Evolutionary conservation across 2,888 invertebrate genomes (phyloP).

Genomic region (Argynnis bischoffii): DNA sequence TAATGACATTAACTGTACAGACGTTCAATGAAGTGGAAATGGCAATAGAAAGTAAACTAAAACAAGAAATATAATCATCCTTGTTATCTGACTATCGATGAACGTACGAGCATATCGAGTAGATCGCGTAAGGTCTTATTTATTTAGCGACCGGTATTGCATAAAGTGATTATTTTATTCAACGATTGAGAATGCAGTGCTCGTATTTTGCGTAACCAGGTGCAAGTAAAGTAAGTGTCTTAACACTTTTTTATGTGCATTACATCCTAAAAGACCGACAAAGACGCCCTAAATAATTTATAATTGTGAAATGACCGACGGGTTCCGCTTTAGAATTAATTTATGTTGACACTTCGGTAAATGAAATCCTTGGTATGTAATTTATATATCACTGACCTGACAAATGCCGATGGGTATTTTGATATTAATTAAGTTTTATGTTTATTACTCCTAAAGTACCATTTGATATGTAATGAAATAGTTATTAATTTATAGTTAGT

Average conservation of each 20-base stretch:
- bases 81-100: slow-evolving; percentile 44
- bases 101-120: slow-evolving; percentile 48
- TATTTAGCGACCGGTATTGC: slow-evolving; percentile 40
- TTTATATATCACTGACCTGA: slow-evolving; percentile 25
- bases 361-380: slow-evolving; percentile 28
- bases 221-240: slow-evolving; percentile 55
- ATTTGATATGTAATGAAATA: neutral
- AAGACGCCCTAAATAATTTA: slow-evolving; percentile 39
- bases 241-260: slow-evolving; percentile 54
- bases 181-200: slow-evolving; percentile 54
- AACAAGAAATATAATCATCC: slow-evolving; percentile 40
- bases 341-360: slow-evolving; percentile 22
- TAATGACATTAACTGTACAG: slow-evolving; percentile 21
- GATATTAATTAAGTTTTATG: neutral
- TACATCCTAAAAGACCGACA: slow-evolving; percentile 50
- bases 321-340: slow-evolving; percentile 34
- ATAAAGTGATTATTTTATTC: slow-evolving; percentile 47
- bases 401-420: slow-evolving; percentile 16
- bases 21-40: slow-evolving; percentile 27
- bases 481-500: neutral
- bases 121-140: slow-evolving; percentile 51
- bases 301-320: slow-evolving; percentile 32
- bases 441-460: neutral
- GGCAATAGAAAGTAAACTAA: neutral
- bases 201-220: slow-evolving; percentile 55